A percentile compares a stretch with the other conserved stretches of the same genome.
Conservation (phyloP, 2,888 invertebrate genomes). For the Coenonympha arcania region DNA sequence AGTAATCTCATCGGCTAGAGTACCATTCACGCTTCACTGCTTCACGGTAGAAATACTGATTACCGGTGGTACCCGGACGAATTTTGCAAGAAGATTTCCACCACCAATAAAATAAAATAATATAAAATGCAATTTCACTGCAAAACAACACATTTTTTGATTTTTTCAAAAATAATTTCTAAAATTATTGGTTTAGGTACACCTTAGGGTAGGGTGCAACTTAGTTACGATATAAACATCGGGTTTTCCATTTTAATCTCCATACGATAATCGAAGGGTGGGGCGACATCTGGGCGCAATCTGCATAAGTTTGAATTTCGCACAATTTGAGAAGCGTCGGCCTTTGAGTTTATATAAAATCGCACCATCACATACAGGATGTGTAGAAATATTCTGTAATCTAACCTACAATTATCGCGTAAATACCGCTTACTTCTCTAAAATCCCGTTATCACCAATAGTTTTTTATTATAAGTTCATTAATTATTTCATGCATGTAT, state of each 20-base stretch:
- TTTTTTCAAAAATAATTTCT: neutral
- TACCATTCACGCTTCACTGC: no score
- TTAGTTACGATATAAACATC: slow-evolving; percentile 40
- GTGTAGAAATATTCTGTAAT: no score
- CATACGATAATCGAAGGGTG: slow-evolving; percentile 63
- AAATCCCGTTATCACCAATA: neutral
- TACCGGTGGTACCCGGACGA: no score
- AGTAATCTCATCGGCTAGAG: no score
- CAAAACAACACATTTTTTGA: neutral
- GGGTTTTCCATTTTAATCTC: slow-evolving; percentile 57
- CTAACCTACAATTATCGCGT: no score
- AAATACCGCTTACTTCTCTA: no score
- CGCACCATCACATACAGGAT: slow-evolving; percentile 29
- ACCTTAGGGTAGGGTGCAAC: slow-evolving; percentile 34
- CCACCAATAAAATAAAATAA: no score
- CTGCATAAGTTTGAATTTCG: slow-evolving; percentile 66
- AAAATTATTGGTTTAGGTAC: neutral
- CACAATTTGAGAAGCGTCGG: slow-evolving; percentile 55
- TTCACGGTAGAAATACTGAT: no score
- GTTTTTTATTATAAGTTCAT: no score
- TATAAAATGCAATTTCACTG: no score
- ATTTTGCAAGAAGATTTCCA: no score
- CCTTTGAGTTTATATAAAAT: slow-evolving; percentile 60
- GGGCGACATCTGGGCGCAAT: slow-evolving; percentile 63
- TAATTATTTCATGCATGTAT: no score